Evolutionary conservation across 2,888 invertebrate species (phyloP).

Genomic region (Neoascia interrupta): DNA sequence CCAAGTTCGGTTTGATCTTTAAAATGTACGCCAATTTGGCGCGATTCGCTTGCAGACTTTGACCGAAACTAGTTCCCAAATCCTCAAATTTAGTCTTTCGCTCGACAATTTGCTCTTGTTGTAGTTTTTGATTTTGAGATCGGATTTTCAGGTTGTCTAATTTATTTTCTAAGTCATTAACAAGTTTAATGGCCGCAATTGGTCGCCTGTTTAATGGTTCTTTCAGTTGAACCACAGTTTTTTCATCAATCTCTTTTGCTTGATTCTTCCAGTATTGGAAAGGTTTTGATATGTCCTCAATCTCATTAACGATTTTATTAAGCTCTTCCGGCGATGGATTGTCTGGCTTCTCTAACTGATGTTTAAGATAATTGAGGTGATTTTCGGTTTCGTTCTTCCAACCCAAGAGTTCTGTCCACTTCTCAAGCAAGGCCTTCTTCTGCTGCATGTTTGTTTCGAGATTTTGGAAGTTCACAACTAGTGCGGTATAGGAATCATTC

Average conservation of each 20-base stretch:
- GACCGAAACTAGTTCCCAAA: constrained; percentile 85
- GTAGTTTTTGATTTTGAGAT: constrained; percentile 84
- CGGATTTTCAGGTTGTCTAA: constrained; percentile 85
- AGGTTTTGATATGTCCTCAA: constrained; percentile 85
- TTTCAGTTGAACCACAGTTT: constrained; percentile 84
- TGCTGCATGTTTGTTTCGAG: constrained; percentile 87
- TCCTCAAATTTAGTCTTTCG: constrained; percentile 89
- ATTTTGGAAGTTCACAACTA: constrained; percentile 88
- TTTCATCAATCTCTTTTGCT: constrained; percentile 85
- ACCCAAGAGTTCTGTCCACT: constrained; percentile 90
- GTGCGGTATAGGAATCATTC: constrained; percentile 87
- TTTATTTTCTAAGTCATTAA: constrained; percentile 87
- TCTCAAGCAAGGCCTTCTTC: constrained; percentile 87
- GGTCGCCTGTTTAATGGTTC: constrained; percentile 87
- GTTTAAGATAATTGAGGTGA: constrained; percentile 89
- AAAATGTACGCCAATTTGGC: constrained; percentile 75
- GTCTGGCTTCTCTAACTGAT: constrained; percentile 86
- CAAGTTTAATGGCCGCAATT: constrained; percentile 85
- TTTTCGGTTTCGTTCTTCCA: constrained; percentile 90
- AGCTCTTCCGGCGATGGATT: constrained; percentile 87
- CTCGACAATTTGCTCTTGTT: constrained; percentile 85
- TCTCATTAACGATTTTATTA: constrained; percentile 85
- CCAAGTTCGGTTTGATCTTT: constrained; percentile 74
- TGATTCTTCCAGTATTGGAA: constrained; percentile 86
- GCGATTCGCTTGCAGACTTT: constrained; percentile 82